These are phyloP conservation scores for Bovichtus diacanthus DNA, from an alignment of 2,797 vertebrate species.

Conservation along the genomic window DNA sequence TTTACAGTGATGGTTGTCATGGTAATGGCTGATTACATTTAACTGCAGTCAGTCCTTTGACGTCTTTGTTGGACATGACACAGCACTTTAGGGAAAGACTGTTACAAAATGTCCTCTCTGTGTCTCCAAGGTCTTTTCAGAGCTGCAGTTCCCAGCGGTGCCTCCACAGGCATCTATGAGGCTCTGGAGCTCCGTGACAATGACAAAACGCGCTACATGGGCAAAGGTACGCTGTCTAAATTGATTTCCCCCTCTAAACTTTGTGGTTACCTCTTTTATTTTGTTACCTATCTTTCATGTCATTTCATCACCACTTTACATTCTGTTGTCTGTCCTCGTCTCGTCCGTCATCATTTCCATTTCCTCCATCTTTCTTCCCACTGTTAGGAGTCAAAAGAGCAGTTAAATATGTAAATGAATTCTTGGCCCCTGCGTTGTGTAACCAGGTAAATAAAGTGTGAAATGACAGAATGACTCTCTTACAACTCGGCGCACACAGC, in stretches of 20 bases:
- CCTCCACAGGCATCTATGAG: constrained; percentile 98
- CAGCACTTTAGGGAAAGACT: constrained; percentile 22
- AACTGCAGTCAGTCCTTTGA: constrained; percentile 10
- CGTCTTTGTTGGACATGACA: constrained; percentile 18
- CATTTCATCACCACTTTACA: constrained; percentile 21
- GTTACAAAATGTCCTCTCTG: constrained; percentile 37
- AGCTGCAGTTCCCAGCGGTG: constrained; percentile 98
- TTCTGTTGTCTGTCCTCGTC: constrained; percentile 32
- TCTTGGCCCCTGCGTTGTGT: constrained; percentile 97
- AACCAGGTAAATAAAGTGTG: constrained; percentile 94
- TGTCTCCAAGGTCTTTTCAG: constrained; percentile 92
- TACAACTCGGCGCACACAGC: constrained; percentile 46
- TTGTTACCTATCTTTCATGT: neutral
- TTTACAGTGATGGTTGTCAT: neutral
- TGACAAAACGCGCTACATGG: constrained; percentile 97
- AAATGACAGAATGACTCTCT: constrained; percentile 40
- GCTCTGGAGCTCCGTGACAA: constrained; percentile 98
- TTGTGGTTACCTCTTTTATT: neutral
- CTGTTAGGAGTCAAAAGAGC: constrained; percentile 97
- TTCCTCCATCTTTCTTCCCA: constrained; percentile 64
- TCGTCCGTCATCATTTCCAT: constrained; percentile 34
- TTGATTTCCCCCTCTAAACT: neutral
- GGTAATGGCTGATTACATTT: neutral
- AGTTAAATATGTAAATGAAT: constrained; percentile 98
- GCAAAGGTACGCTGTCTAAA: constrained; percentile 88